These are phyloP conservation scores for Heliconius hewitsoni DNA, from an alignment of 1,140 invertebrate species.

Conservation along the genomic window DNA sequence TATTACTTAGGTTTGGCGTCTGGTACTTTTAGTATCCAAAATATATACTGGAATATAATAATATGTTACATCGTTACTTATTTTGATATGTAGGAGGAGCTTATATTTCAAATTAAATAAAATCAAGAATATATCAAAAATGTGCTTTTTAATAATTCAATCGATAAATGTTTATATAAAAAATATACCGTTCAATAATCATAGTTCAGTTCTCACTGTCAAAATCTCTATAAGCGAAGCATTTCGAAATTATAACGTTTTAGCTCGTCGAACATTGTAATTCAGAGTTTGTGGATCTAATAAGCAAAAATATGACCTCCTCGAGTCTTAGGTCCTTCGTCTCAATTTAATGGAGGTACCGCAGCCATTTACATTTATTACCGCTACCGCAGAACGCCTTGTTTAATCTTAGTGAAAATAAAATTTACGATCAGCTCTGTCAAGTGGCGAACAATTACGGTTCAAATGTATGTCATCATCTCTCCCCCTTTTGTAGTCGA, in stretches of 20 bases:
- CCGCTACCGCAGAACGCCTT: slow-evolving; percentile 45
- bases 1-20: background rate
- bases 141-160: too few relatives aligned
- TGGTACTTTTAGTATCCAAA: background rate
- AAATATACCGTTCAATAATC: background rate
- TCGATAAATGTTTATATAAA: background rate
- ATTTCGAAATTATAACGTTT: slow-evolving; percentile 20
- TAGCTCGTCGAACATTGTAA: slow-evolving; percentile 28
- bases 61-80: too few relatives aligned
- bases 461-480: slow-evolving; percentile 44
- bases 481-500: slow-evolving; percentile 46
- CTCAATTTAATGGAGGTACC: slow-evolving; percentile 46
- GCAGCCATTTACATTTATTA: slow-evolving; percentile 49
- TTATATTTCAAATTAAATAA: too few relatives aligned
- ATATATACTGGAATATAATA: too few relatives aligned
- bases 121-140: too few relatives aligned
- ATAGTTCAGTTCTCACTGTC: background rate
- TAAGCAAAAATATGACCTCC: slow-evolving; percentile 41
- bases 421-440: slow-evolving; percentile 49
- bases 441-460: slow-evolving; percentile 45
- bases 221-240: background rate
- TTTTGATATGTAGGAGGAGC: too few relatives aligned
- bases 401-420: slow-evolving; percentile 51
- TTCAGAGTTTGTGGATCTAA: slow-evolving; percentile 28
- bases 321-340: slow-evolving; percentile 42